phyloP scores from a whole-genome alignment of 2,797 vertebrate species.

The Hippopotamyrus pictus region DNA sequence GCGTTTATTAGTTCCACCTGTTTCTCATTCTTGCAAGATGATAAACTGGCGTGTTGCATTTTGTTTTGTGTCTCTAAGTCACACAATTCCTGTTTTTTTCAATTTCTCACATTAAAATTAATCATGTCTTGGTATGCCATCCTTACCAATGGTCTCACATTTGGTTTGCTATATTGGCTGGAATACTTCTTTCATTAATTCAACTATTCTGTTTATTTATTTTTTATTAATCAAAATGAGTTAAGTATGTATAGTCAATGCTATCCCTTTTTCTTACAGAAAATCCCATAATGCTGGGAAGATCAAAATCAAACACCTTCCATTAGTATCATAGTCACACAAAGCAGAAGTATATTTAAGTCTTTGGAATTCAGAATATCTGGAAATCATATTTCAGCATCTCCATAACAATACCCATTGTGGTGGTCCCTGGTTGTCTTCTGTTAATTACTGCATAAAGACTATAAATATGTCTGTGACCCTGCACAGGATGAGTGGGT shows the following conservation, averaged over 20 bases:
- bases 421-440: background rate
- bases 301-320: background rate
- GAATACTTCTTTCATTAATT: background rate
- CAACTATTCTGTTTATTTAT: background rate
- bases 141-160: background rate
- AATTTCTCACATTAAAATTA: background rate
- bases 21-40: background rate
- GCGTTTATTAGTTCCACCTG: background rate
- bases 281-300: background rate
- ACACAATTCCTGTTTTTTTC: background rate
- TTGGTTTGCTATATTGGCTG: background rate
- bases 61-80: background rate
- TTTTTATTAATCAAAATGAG: background rate
- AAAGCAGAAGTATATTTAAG: background rate
- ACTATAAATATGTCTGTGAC: background rate
- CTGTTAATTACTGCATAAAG: background rate
- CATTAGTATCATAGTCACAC: background rate
- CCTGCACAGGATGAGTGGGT: background rate
- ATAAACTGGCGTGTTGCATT: background rate
- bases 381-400: background rate
- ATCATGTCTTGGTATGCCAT: background rate
- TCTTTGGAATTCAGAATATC: background rate
- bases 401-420: background rate
- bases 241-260: background rate
- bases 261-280: background rate